Percentiles rank a stretch among this genome's conserved stretches.
These are phyloP conservation scores for Teleogryllus occipitalis DNA, from an alignment of 1,140 invertebrate genomes.

Conservation along the genomic window DNA sequence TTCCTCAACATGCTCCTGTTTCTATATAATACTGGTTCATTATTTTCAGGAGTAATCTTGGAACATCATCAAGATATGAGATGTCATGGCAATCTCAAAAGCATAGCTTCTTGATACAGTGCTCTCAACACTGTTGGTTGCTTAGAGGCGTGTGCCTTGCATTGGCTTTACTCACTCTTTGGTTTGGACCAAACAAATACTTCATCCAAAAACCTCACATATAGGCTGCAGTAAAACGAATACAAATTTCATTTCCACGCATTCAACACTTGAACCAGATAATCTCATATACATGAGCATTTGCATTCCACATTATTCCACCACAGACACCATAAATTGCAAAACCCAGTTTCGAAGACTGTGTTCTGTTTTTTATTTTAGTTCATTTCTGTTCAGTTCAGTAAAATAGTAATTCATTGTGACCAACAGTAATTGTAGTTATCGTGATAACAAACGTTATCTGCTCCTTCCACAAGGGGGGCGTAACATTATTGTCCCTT, in stretches of 20 bases:
- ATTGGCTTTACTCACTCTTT: background rate
- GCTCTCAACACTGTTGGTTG: background rate
- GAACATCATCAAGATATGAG: background rate
- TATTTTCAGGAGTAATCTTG: background rate
- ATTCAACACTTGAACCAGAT: background rate
- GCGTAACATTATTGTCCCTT: conserved; percentile 35
- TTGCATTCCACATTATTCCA: background rate
- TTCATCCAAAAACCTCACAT: background rate
- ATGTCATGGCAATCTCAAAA: background rate
- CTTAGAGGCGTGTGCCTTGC: background rate
- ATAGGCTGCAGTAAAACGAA: background rate
- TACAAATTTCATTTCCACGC: background rate
- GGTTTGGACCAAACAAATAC: background rate
- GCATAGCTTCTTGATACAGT: background rate
- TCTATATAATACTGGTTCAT: background rate
- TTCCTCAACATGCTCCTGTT: background rate
- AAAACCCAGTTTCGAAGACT: background rate
- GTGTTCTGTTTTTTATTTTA: too few relatives aligned
- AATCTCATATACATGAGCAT: background rate
- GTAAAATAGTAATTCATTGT: conserved; percentile 6
- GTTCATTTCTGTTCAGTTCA: background rate
- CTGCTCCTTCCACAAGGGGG: conserved; percentile 6
- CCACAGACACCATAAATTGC: background rate
- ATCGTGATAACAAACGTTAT: conserved; percentile 18
- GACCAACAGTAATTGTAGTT: conserved; percentile 20